Percentiles rank a stretch among this genome's conserved stretches.
Conservation (phyloP, 2,888 invertebrate species). For the Euproctis similis region DNA sequence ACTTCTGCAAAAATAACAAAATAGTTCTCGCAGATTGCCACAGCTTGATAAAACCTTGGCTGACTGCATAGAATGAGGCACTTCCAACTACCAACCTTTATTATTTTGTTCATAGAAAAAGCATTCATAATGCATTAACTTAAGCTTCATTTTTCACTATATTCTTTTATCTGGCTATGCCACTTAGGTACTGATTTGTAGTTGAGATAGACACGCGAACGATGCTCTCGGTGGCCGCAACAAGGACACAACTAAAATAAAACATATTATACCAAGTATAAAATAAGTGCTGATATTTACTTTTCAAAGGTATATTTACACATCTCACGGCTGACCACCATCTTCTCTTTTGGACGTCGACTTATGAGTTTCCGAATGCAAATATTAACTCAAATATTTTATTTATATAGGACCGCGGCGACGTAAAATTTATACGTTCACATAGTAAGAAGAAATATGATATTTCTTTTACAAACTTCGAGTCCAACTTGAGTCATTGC, state of each 20-base stretch:
- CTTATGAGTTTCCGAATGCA: constrained; percentile 14
- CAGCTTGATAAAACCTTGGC: constrained; percentile 47
- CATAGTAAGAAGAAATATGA: too few relatives aligned
- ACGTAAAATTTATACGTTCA: too few relatives aligned
- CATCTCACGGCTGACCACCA: constrained; percentile 19
- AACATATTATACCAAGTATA: constrained; percentile 39
- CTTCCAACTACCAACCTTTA: constrained; percentile 45
- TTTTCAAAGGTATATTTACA: constrained; percentile 36
- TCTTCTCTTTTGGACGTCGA: constrained; percentile 7
- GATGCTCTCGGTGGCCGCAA: constrained; percentile 55
- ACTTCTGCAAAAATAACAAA: constrained; percentile 68
- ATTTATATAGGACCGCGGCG: neutral
- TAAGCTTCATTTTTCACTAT: constrained; percentile 41
- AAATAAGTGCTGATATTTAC: constrained; percentile 39
- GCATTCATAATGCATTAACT: constrained; percentile 33
- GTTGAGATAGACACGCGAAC: constrained; percentile 57
- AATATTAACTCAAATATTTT: constrained; percentile 21
- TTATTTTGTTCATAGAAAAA: constrained; percentile 36
- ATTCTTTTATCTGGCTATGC: constrained; percentile 41
- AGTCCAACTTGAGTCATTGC: too few relatives aligned
- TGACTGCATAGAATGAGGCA: constrained; percentile 52
- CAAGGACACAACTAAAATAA: constrained; percentile 62
- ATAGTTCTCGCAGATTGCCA: constrained; percentile 57
- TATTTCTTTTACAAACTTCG: too few relatives aligned
- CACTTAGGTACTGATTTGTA: constrained; percentile 59